Evolutionary conservation across 2,113 vertebrate species (phyloP).

Genomic region (Dunckerocampus dactyliophorus): DNA sequence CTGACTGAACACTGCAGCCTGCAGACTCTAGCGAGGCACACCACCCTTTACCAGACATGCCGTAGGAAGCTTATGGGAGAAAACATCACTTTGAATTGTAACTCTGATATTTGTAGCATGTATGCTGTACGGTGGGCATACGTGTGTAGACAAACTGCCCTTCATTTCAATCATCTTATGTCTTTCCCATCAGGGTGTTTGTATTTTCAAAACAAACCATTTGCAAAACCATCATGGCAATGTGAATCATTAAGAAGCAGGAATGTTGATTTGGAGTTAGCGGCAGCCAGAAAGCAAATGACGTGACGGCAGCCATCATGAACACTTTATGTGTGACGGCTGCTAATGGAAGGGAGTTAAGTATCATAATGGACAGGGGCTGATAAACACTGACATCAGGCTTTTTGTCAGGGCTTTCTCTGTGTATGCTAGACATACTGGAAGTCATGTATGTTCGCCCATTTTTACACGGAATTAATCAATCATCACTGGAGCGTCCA

Average conservation of each 20-base stretch:
- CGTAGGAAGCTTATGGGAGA: conserved; percentile 43
- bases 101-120: conserved; percentile 30
- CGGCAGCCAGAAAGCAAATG: conserved; percentile 58
- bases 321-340: conserved; percentile 68
- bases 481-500: conserved; percentile 8
- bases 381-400: conserved; percentile 54
- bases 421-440: conserved; percentile 29
- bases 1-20: conserved; percentile 56
- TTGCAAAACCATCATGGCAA: conserved; percentile 53
- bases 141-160: conserved; percentile 30
- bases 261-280: conserved; percentile 64
- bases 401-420: conserved; percentile 23
- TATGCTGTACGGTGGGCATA: conserved; percentile 4
- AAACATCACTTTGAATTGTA: conserved; percentile 50
- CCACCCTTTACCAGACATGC: conserved; percentile 50
- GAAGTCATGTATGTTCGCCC: not conserved
- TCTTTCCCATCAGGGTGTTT: conserved; percentile 41
- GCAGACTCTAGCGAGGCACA: conserved; percentile 39
- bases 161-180: conserved; percentile 58
- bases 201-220: conserved; percentile 68
- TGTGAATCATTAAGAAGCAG: conserved; percentile 51
- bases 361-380: conserved; percentile 58
- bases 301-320: conserved; percentile 63
- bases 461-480: not conserved
- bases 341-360: conserved; percentile 63